Conservation (phyloP, 2,797 vertebrate species). For the Glossophaga mutica region DNA sequence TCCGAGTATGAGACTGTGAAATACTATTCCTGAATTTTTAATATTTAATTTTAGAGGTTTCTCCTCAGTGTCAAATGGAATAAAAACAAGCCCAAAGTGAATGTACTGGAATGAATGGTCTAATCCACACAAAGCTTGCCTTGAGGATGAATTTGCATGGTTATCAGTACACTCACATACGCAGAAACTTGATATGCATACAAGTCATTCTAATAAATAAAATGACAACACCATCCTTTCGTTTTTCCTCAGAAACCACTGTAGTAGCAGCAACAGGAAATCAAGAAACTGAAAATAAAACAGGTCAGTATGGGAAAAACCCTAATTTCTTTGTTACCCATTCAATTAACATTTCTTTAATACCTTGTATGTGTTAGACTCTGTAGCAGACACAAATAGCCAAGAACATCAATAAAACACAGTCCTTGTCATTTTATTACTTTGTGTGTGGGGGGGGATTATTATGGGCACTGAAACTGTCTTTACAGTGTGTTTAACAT, state of each 20-base stretch:
- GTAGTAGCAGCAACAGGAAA: background rate
- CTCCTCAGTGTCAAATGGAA: background rate
- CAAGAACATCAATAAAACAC: background rate
- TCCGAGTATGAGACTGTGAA: background rate
- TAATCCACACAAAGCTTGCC: background rate
- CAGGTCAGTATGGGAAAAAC: background rate
- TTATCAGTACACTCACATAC: background rate
- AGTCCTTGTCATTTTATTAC: background rate
- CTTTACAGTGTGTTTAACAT: background rate
- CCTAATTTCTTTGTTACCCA: background rate
- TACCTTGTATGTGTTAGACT: background rate
- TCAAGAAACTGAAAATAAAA: background rate
- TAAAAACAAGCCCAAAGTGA: background rate
- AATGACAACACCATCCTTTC: background rate
- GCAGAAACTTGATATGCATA: background rate
- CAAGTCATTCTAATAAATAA: background rate
- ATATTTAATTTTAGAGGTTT: background rate
- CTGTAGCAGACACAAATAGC: background rate
- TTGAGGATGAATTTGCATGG: background rate
- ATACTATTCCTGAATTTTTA: background rate
- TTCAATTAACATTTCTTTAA: background rate
- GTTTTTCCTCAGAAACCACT: background rate
- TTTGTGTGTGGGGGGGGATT: background rate
- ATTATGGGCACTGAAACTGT: background rate
- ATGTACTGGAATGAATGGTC: background rate